These are phyloP conservation scores for Ibidorhyncha struthersii DNA, from an alignment of 2,113 vertebrate species.

Conservation along the genomic window DNA sequence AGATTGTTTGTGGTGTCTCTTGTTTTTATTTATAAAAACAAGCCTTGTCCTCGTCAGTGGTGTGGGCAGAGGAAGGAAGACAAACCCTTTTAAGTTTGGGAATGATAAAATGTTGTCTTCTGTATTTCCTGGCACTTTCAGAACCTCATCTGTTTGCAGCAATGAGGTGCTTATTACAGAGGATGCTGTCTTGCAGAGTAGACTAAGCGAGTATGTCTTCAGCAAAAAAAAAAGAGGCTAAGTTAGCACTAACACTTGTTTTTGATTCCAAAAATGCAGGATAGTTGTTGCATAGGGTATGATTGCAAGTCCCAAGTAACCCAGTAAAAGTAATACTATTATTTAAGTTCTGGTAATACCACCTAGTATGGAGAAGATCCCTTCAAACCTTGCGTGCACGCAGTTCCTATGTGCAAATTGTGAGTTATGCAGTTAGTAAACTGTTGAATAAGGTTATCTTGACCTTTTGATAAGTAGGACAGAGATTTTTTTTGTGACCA, in stretches of 20 bases:
- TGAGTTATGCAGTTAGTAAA: background rate
- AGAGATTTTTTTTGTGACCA: background rate
- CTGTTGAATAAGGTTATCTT: background rate
- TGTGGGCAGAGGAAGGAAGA: background rate
- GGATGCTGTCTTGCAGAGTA: background rate
- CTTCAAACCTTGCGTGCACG: background rate
- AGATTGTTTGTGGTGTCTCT: background rate
- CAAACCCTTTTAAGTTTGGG: background rate
- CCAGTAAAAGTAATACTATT: background rate
- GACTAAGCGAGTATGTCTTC: background rate
- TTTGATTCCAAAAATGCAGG: background rate
- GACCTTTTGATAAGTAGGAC: background rate
- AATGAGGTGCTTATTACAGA: background rate
- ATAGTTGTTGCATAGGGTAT: background rate
- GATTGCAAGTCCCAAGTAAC: background rate
- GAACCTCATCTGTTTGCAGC: background rate
- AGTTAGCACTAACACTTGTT: background rate
- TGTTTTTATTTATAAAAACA: background rate
- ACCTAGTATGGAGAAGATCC: background rate
- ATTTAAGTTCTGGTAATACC: background rate
- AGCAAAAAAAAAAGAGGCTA: background rate
- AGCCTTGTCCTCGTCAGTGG: background rate
- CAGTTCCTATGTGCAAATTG: background rate
- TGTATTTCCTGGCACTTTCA: background rate
- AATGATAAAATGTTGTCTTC: background rate